phyloP scores from a whole-genome alignment of 2,888 invertebrate species.

The Eupsilia transversa region DNA sequence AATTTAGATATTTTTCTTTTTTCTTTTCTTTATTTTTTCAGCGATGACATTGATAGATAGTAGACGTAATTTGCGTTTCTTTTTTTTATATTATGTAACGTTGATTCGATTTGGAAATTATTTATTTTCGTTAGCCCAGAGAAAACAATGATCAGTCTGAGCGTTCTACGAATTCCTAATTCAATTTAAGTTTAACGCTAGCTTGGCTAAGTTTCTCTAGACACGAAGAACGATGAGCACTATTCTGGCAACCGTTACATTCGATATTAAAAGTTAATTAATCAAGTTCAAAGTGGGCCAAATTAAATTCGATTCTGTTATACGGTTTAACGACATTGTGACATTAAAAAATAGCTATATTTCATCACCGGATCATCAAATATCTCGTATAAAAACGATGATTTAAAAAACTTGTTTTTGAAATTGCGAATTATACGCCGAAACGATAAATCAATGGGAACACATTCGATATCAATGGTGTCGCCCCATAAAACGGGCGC shows the following conservation, averaged over 20 bases:
- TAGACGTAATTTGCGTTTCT: conserved; percentile 31
- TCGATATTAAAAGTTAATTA: conserved; percentile 52
- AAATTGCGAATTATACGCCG: conserved; percentile 80
- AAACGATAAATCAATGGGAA: conserved; percentile 85
- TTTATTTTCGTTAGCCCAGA: conserved; percentile 27
- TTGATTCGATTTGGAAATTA: conserved; percentile 32
- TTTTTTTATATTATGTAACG: conserved; percentile 9
- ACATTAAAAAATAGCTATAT: conserved; percentile 71
- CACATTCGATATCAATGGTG: conserved; percentile 82
- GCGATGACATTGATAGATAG: conserved; percentile 58
- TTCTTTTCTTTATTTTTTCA: conserved; percentile 40
- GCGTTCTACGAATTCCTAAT: conserved; percentile 21
- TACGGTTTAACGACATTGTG: conserved; percentile 49
- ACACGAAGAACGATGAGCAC: conserved; percentile 30
- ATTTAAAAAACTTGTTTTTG: conserved; percentile 75
- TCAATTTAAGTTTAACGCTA: conserved; percentile 48
- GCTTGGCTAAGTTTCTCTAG: conserved; percentile 31
- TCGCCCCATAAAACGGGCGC: conserved; percentile 82
- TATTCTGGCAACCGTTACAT: conserved; percentile 53
- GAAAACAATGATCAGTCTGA: conserved; percentile 27
- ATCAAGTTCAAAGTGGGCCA: conserved; percentile 55
- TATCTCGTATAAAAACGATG: conserved; percentile 72
- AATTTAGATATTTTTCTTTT: conserved; percentile 60
- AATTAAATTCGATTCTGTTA: conserved; percentile 59
- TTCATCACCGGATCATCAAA: conserved; percentile 77